These are phyloP conservation scores for Aspidoscelis tigris DNA, from an alignment of 2,113 vertebrate genomes.

Conservation along the genomic window DNA sequence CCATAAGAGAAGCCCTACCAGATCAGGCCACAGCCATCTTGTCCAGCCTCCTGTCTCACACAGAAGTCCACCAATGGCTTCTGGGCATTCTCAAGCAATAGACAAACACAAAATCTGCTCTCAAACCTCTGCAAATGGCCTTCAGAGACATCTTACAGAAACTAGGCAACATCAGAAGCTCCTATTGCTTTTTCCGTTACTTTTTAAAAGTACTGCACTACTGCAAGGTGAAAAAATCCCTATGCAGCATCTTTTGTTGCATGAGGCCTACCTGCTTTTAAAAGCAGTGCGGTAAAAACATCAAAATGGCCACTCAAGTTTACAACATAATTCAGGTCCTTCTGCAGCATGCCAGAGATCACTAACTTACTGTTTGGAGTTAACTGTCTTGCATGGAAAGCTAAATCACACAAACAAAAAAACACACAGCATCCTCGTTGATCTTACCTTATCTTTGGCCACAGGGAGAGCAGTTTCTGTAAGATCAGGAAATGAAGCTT, in stretches of 20 bases:
- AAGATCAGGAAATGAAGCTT: conserved; percentile 60
- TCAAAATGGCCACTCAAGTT: neutral
- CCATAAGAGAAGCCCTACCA: neutral
- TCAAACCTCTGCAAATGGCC: too few species aligned
- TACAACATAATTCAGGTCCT: neutral
- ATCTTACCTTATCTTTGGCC: conserved; percentile 85
- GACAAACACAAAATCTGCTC: too few species aligned
- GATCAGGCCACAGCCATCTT: neutral
- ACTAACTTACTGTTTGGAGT: neutral
- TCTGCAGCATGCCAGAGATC: neutral
- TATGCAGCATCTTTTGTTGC: neutral
- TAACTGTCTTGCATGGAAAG: neutral
- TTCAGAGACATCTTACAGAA: too few species aligned
- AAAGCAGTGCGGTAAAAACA: neutral
- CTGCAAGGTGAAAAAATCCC: neutral
- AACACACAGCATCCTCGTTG: neutral
- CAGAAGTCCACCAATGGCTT: too few species aligned
- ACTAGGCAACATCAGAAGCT: neutral
- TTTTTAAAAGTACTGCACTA: neutral
- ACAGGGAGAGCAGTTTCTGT: conserved; percentile 64
- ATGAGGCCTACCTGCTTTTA: too few species aligned
- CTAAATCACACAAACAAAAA: conserved; percentile 50
- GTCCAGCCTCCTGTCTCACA: too few species aligned
- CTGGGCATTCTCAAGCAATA: too few species aligned
- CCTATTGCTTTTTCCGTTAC: too few species aligned